phyloP scores from a whole-genome alignment of 2,888 invertebrate genomes.

The Agriopis leucophaearia region DNA sequence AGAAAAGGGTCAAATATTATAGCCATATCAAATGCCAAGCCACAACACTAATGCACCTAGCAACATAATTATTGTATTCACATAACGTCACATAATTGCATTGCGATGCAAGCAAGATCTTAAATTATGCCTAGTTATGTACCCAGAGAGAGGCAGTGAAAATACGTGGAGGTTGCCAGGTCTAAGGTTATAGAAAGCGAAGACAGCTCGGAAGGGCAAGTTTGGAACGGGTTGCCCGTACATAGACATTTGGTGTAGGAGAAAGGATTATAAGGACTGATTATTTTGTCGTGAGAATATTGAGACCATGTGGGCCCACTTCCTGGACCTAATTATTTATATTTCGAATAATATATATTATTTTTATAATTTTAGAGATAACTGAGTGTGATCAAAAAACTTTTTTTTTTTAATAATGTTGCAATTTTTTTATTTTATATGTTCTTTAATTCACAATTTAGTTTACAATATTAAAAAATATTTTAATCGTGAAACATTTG shows the following conservation, averaged over 20 bases:
- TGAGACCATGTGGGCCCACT: neutral
- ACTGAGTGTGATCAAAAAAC: no score
- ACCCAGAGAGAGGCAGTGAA: constrained; percentile 41
- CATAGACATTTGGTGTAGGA: neutral
- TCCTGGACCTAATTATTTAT: no score
- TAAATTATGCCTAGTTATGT: constrained; percentile 12
- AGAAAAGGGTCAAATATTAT: no score
- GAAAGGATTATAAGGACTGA: constrained; percentile 10
- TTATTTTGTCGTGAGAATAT: neutral
- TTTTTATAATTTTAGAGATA: neutral
- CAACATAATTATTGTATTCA: neutral
- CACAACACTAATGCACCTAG: neutral
- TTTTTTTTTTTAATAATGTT: no score
- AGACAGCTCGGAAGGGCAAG: constrained; percentile 42
- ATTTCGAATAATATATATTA: no score
- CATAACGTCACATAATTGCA: constrained; percentile 8
- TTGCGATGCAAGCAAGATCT: constrained; percentile 6
- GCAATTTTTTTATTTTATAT: no score
- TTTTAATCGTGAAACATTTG: no score
- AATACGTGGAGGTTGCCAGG: constrained; percentile 35
- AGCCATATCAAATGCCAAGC: no score
- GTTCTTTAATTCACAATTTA: no score
- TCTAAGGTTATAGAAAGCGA: constrained; percentile 47
- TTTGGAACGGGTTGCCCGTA: constrained; percentile 35
- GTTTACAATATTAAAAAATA: no score